Evolutionary conservation across 2,113 vertebrate genomes (phyloP).

Genomic region (Podiceps cristatus): DNA sequence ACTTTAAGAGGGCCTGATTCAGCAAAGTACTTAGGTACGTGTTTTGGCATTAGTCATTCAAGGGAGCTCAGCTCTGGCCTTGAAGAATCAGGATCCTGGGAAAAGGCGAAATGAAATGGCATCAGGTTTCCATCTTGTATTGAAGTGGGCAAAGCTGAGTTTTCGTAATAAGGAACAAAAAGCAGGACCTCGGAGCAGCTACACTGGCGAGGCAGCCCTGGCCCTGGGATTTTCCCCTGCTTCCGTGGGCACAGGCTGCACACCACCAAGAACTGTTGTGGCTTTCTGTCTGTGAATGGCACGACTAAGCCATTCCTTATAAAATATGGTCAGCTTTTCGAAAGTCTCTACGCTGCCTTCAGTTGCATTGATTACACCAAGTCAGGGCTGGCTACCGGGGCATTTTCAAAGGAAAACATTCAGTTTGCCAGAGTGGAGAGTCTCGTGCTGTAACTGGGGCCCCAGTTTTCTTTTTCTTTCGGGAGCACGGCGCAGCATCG

Average conservation of each 20-base stretch:
- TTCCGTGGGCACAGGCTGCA: background rate
- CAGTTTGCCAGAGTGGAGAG: background rate
- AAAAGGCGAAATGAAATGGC: fast-evolving
- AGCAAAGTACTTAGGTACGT: background rate
- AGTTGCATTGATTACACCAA: background rate
- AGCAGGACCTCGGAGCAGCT: background rate
- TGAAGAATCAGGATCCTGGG: background rate
- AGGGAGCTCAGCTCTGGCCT: background rate
- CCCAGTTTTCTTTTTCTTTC: background rate
- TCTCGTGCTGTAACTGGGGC: background rate
- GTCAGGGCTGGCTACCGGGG: background rate
- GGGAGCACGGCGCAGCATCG: fast-evolving
- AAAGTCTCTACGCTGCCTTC: background rate
- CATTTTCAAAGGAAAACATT: background rate
- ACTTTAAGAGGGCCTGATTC: slow-evolving; percentile 11
- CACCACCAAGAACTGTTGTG: background rate
- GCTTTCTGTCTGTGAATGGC: background rate
- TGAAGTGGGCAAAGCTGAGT: background rate
- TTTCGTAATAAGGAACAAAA: background rate
- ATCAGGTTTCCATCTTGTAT: background rate
- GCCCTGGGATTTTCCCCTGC: background rate
- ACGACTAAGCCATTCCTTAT: background rate
- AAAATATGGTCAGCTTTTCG: background rate
- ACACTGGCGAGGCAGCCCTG: background rate
- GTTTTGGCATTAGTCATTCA: background rate